A percentile compares a stretch with the other conserved stretches of the same genome.
Evolutionary conservation across 2,113 vertebrate genomes (phyloP).

Genomic region (Sinocyclocheilus grahami): DNA sequence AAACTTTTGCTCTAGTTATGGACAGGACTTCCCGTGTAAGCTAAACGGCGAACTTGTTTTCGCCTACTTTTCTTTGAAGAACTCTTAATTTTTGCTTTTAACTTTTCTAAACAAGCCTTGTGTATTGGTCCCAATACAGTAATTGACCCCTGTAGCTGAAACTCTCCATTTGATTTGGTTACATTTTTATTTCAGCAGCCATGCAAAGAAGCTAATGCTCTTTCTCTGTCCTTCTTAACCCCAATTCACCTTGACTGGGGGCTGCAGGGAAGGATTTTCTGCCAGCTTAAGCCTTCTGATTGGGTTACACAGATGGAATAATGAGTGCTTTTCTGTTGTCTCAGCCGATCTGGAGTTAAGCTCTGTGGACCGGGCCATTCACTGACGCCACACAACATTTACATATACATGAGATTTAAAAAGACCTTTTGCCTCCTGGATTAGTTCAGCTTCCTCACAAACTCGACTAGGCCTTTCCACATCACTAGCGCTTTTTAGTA

Average conservation of each 20-base stretch:
- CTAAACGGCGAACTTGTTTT: too few species aligned
- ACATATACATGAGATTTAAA: constrained; percentile 74
- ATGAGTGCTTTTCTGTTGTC: constrained; percentile 72
- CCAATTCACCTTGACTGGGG: constrained; percentile 63
- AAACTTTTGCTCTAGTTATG: neutral
- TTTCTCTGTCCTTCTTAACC: constrained; percentile 62
- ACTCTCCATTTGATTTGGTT: constrained; percentile 63
- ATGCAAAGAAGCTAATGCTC: constrained; percentile 66
- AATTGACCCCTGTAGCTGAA: constrained; percentile 46
- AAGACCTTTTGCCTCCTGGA: constrained; percentile 66
- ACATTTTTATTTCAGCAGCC: constrained; percentile 64
- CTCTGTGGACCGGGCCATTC: constrained; percentile 54
- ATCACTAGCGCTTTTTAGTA: constrained; percentile 64
- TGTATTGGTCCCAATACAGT: constrained; percentile 53
- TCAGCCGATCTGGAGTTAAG: constrained; percentile 63
- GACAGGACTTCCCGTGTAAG: neutral
- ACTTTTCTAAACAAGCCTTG: constrained; percentile 36
- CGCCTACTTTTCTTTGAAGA: neutral
- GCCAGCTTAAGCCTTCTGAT: constrained; percentile 63
- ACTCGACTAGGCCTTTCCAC: constrained; percentile 64
- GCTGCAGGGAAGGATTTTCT: constrained; percentile 55
- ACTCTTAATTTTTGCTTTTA: constrained; percentile 5
- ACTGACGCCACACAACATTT: constrained; percentile 65
- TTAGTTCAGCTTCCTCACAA: constrained; percentile 66
- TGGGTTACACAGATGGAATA: constrained; percentile 69